These are phyloP conservation scores for Rhinoraja longicauda DNA, from an alignment of 2,797 vertebrate genomes.

Conservation along the genomic window DNA sequence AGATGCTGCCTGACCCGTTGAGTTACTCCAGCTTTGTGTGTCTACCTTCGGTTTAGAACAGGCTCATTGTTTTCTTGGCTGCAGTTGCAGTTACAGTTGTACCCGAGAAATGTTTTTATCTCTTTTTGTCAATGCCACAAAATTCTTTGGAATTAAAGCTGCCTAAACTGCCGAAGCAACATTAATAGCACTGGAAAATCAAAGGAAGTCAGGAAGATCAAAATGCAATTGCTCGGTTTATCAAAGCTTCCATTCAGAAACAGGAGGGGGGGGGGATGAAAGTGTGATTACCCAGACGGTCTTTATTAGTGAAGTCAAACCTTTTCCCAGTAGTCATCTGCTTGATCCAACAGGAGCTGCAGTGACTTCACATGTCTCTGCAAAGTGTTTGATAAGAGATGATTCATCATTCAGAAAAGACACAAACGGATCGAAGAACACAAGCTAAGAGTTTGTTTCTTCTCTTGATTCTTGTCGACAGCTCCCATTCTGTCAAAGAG, in stretches of 20 bases:
- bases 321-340: not conserved
- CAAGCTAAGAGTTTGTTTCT: not conserved
- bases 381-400: conserved; percentile 34
- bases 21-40: no score
- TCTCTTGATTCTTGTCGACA: not conserved
- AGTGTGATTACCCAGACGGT: not conserved
- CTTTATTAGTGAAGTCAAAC: conserved; percentile 17
- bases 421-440: not conserved
- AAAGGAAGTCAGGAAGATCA: not conserved
- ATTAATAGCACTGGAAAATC: not conserved
- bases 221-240: conserved; percentile 11
- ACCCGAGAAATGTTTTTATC: not conserved
- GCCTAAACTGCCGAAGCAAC: not conserved
- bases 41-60: no score
- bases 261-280: not conserved
- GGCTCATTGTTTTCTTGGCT: not conserved
- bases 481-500: conserved; percentile 4
- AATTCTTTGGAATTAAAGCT: not conserved
- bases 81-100: not conserved
- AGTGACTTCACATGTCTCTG: conserved; percentile 19
- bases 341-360: not conserved
- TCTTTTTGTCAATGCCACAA: not conserved
- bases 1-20: no score
- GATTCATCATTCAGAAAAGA: conserved; percentile 15
- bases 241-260: not conserved